Base-by-base conservation (phyloP, 1,140 invertebrate genomes). In the Cataglyphis hispanica region DNA sequence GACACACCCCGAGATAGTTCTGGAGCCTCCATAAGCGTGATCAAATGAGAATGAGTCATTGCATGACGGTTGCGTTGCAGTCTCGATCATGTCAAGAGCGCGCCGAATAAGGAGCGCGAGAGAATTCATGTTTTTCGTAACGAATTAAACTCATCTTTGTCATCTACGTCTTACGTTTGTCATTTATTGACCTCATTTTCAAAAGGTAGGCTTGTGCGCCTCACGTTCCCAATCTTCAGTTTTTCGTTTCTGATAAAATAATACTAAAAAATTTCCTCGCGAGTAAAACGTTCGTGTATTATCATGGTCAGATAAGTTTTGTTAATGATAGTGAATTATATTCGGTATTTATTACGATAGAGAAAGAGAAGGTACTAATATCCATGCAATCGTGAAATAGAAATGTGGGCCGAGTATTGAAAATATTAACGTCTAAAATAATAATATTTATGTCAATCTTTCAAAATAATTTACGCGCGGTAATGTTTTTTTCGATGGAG, bases 1-100 rank as follows among this genome's bases (percentile, higher is more conserved):
- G 90, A 84, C 90, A 91, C 90, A 91, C 88, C 88, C 90, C n/a
- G 84, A 76, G 81, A 85, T 85, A 56, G 40, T 61, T 53, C 67
- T 72, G 34, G 27, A 43, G 66, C 40, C n/a, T 56, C 43, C 70
- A 69, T 84, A 53, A 77, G 31, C 72, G 40, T 50, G 34, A 37
- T 86, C 88, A 91, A 89, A 91, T 90, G 91, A 86, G 72, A 92
- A 91, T 93, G 92, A 92, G 58, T 89, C 88, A 87, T 64, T 76
- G 16, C 16, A 22, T 46, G 34, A 46, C 31, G 58, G 66, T 75
- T 43, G 67, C 72, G 56, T 76, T 74, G 76, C 56, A 63, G 56
- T 84, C 78, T 78, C 69, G 80, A 89, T 64, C 76, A 77, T 90
- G 91, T 92, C 90, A 92, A 89, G 89, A 92, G 84, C 87, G 87